Base-by-base conservation (phyloP, 2,113 vertebrate genomes). In the Sapayoa aenigma region DNA sequence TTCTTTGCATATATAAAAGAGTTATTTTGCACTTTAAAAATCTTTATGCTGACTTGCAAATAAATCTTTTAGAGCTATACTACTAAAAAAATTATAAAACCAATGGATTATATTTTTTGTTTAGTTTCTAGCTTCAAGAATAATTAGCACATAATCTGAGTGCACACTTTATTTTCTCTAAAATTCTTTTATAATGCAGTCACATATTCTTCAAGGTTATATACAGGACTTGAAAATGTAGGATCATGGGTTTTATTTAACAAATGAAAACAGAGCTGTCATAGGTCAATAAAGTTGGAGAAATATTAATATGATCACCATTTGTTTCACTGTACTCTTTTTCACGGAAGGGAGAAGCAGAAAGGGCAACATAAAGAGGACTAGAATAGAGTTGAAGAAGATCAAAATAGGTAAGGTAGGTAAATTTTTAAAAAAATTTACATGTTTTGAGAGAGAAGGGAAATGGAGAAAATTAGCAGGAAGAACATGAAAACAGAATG, bases 81-180 rank as follows among this genome's bases (percentile, higher is more conserved):
- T 66, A 9, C 33, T 55, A 79, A 76, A 50, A 65, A 59, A 56
- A 72, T 59, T 69, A 17, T 44, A 73, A 85, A 95, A 58, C 23
- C 7, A 69, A 11, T 82, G 11, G 7, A 75, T 42, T n/a, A 50
- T 14, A 74, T 42, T 94, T 96, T 86, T 17, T 8, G 10, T 79
- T 47, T 82, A 68, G 68, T 96, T 95, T 83, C 50, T 89, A 68
- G 25, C 50, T 71, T 95, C 82, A 93, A 76, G 9, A 12, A 87
- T 90, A 95, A 96, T 96, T 97, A 90, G 17, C 42, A 89, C 93
- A 39, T 59, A 91, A 95, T 93, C 81, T 92, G 14, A 59, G 91
- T 84, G 91, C 93, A 76, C 30, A 52, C 63, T 37, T 77, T 83
- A 14, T 87, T 89, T 92, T 52, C 52, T 91, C 53, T 90, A 86